A percentile compares a stretch with the other conserved stretches of the same genome.
Evolutionary conservation across 2,797 vertebrate species (phyloP).

Genomic region (Sitta carolinensis): DNA sequence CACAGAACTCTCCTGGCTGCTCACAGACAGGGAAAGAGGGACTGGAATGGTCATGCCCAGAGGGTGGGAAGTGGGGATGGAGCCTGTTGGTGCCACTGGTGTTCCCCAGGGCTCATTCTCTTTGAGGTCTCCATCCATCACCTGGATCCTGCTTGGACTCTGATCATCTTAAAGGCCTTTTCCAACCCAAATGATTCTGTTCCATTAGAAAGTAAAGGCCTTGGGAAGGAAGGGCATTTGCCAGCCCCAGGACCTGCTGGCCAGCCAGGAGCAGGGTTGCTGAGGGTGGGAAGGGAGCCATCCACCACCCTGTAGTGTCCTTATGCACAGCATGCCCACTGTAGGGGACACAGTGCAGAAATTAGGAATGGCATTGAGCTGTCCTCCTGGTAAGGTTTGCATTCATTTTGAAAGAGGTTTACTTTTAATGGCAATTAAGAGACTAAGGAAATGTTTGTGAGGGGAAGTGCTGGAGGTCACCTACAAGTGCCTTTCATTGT

Average conservation of each 20-base stretch:
- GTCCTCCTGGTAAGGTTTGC: neutral
- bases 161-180: neutral
- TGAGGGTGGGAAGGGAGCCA: neutral
- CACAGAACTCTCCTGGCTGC: neutral
- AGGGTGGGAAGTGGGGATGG: neutral
- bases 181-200: neutral
- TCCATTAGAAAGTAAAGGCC: neutral
- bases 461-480: neutral
- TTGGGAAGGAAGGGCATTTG: neutral
- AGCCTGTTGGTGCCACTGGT: rapidly evolving
- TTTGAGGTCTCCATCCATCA: neutral
- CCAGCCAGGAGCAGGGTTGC: neutral
- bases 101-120: rapidly evolving
- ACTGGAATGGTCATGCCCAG: rapidly evolving
- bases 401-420: neutral
- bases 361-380: neutral
- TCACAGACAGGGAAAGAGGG: neutral
- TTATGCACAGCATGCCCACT: no score
- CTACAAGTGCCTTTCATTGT: neutral
- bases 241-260: neutral
- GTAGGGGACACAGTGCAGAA: neutral
- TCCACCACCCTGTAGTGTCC: neutral
- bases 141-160: neutral
- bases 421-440: neutral
- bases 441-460: neutral